Evolutionary conservation across 1,140 invertebrate species (phyloP).

Genomic region (Acromyrmex echinatior): DNA sequence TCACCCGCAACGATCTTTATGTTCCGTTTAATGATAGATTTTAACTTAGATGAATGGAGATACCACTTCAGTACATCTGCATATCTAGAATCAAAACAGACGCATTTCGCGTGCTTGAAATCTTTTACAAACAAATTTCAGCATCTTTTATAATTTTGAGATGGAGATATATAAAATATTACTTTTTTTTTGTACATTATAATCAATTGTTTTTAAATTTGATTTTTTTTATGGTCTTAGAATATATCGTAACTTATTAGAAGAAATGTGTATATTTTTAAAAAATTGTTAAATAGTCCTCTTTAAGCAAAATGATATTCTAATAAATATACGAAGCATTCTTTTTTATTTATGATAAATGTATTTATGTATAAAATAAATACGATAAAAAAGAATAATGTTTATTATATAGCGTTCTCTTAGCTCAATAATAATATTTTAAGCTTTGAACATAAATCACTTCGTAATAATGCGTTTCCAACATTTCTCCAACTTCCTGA

Average conservation of each 20-base stretch:
- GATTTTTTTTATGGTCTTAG: background rate
- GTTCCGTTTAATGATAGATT: conserved; percentile 34
- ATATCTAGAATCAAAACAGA: background rate
- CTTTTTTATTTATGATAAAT: background rate
- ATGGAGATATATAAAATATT: conserved; percentile 5
- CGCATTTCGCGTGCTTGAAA: background rate
- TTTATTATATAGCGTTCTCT: conserved; percentile 2
- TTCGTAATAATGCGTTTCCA: background rate
- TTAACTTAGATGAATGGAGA: conserved; percentile 8
- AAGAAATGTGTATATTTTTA: background rate
- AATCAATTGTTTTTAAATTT: background rate
- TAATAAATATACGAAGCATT: background rate
- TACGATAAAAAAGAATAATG: background rate
- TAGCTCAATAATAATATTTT: conserved; percentile 13
- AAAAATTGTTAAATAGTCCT: conserved; percentile 4
- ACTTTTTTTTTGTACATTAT: background rate
- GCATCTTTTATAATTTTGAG: background rate
- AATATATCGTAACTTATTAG: background rate
- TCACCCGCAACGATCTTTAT: conserved; percentile 43
- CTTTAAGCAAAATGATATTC: background rate
- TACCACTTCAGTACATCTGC: background rate
- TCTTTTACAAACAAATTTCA: conserved; percentile 5
- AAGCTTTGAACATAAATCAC: background rate
- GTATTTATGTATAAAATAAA: background rate
- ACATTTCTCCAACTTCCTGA: conserved; percentile 14